Base-by-base conservation (phyloP, 2,888 invertebrate genomes). In the Dromius quadrimaculatus region DNA sequence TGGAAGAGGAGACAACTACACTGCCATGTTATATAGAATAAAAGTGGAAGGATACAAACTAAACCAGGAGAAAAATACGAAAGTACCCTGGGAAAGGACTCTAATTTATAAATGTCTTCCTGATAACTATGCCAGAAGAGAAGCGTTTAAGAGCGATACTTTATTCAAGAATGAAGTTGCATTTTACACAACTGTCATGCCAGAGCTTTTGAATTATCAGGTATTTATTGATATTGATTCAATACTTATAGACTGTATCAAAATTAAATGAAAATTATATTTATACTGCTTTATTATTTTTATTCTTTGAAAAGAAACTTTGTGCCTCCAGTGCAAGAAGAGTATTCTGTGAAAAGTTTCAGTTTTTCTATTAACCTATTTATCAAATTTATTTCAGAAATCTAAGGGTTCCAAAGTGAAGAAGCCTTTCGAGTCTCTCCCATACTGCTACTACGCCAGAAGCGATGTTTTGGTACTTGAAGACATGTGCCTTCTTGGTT, bases 1-100 rank as follows among this genome's bases (percentile, higher is more conserved):
- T 0, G 90, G 88, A 70, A 84, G 90, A 62, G 91, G 91, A 0
- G 91, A 91, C 77, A 91, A 91, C 79, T 91, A 91, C 77, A 91
- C 90, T 0, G 90, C 91, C 5, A 89, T 89, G 85, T 83, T 91
- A 4, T 91, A 90, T 80, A 85, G 91, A 9, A 84, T 90, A 68
- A 83, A 85, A 0, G 80, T 90, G 1, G 87, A 85, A 74, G 91
- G 91, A 69, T 77, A 79, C 28, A 72, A 75, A 0, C 79, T 80
- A 62, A 77, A 80, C 0, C 82, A 81, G 3, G 83, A 82, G 22
- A 80, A 80, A 65, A 74, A 68, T 11, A 50, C 59, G 28, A 83
- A 84, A 70, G 81, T 84, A 57, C 85, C 86, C n/a, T 91, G 90
- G 89, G 83, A 87, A 72, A 84, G 86, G 17, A 88, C 88, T 15